Conservation (phyloP, 2,888 invertebrate species). For the Enoplolaimus lenunculus region DNA sequence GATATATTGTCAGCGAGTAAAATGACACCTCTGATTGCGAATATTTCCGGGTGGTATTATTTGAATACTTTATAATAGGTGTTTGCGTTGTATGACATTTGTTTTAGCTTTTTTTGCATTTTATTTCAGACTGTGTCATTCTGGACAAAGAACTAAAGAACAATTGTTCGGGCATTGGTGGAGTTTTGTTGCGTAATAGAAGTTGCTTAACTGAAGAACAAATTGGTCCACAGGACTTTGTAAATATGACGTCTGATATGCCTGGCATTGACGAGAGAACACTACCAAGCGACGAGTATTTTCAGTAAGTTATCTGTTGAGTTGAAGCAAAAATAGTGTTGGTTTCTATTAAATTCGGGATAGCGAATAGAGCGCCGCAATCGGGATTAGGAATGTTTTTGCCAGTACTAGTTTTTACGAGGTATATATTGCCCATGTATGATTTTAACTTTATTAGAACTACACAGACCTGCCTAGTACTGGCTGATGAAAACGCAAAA, state of each 20-base stretch:
- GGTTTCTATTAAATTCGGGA: too few species aligned
- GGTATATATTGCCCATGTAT: too few species aligned
- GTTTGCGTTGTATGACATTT: background rate
- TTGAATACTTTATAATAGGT: background rate
- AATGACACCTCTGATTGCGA: too few species aligned
- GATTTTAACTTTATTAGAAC: too few species aligned
- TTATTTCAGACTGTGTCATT: conserved; percentile 17
- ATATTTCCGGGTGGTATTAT: background rate
- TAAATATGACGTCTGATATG: background rate
- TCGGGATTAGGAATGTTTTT: too few species aligned
- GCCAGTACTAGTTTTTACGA: too few species aligned
- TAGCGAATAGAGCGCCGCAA: too few species aligned
- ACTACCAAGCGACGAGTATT: conserved; percentile 14
- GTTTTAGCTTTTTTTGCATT: background rate
- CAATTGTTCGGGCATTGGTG: conserved; percentile 3
- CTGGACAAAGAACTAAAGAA: background rate
- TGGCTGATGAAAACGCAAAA: too few species aligned
- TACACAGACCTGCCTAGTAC: too few species aligned
- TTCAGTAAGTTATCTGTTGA: conserved; percentile 9
- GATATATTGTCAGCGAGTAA: too few species aligned
- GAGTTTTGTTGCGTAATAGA: background rate
- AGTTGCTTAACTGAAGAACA: background rate
- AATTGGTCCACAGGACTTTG: background rate
- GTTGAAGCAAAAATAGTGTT: background rate
- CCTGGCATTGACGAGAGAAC: background rate